phyloP scores from a whole-genome alignment of 2,888 invertebrate genomes.

The Uloborus plumipes region DNA sequence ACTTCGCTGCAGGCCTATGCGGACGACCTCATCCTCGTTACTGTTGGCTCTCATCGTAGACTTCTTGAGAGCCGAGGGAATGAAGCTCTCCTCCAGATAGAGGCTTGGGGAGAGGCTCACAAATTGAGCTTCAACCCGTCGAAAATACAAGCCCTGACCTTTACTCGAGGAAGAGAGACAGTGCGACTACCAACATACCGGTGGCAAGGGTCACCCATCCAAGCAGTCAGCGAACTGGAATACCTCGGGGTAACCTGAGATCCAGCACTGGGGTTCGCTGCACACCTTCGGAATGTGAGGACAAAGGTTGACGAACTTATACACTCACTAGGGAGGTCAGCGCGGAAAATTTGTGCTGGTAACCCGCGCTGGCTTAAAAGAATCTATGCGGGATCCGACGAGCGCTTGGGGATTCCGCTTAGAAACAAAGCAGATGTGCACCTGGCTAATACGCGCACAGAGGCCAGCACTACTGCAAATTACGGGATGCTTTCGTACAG shows the following conservation, averaged over 20 bases:
- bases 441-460: background rate
- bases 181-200: background rate
- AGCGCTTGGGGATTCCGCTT: background rate
- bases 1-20: too few relatives aligned
- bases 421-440: background rate
- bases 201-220: background rate
- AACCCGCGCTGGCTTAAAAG: background rate
- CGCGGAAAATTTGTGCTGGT: background rate
- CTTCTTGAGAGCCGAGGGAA: too few relatives aligned
- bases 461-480: background rate
- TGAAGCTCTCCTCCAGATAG: too few relatives aligned
- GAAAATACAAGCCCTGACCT: too few relatives aligned
- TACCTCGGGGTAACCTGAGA: background rate
- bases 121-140: too few relatives aligned
- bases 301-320: background rate
- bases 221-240: background rate
- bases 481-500: background rate
- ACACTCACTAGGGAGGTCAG: background rate
- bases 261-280: background rate
- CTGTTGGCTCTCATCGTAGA: too few relatives aligned
- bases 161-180: too few relatives aligned
- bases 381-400: background rate
- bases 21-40: too few relatives aligned
- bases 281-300: background rate
- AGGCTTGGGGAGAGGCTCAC: too few relatives aligned